These are phyloP conservation scores for Piprites chloris DNA, from an alignment of 2,113 vertebrate genomes.

Conservation along the genomic window DNA sequence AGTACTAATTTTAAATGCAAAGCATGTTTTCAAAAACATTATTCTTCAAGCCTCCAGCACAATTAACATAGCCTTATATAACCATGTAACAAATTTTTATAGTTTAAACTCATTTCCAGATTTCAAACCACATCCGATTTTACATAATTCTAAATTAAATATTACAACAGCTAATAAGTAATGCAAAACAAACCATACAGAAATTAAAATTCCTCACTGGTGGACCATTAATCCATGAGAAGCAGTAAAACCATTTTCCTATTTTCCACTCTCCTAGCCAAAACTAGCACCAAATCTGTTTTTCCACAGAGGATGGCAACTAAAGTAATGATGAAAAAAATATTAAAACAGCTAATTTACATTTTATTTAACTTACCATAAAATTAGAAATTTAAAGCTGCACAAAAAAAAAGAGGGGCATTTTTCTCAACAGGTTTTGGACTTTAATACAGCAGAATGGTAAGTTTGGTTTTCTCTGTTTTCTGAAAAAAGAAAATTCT, in stretches of 20 bases:
- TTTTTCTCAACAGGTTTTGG: background rate
- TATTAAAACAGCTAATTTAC: background rate
- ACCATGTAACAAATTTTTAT: background rate
- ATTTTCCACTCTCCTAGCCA: background rate
- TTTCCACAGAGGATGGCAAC: background rate
- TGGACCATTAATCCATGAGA: background rate
- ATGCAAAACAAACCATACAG: background rate
- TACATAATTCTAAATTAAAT: background rate
- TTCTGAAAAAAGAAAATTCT: background rate
- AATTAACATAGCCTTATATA: background rate
- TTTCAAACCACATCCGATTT: background rate
- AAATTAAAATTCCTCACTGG: background rate
- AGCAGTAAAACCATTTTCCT: background rate
- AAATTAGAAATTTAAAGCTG: background rate
- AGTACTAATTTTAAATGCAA: background rate
- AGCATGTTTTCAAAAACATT: background rate
- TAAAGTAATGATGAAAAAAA: background rate
- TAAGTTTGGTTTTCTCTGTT: background rate
- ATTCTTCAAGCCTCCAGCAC: background rate
- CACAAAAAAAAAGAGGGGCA: accelerated
- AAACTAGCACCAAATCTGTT: background rate
- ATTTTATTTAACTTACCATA: background rate
- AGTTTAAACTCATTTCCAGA: background rate
- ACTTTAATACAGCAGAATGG: background rate
- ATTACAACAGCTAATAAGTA: background rate